Conservation (phyloP, 2,797 vertebrate species). For the Scleropages formosus region DNA sequence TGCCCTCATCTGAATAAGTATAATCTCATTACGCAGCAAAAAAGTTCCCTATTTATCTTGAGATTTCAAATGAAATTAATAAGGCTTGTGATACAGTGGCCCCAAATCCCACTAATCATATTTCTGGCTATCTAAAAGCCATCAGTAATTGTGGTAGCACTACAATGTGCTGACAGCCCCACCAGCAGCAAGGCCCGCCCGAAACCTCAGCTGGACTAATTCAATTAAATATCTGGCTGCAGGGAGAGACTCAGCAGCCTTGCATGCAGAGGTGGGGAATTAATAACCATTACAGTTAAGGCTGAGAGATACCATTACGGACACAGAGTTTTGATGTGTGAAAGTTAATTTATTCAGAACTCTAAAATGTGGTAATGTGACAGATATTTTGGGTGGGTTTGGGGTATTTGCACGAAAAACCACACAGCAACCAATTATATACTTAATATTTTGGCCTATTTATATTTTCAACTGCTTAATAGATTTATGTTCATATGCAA, state of each 20-base stretch:
- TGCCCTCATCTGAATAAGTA: conserved; percentile 84
- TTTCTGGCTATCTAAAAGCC: conserved; percentile 91
- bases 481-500: not conserved
- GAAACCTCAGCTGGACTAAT: conserved; percentile 91
- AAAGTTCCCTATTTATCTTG: conserved; percentile 86
- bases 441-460: conserved; percentile 1
- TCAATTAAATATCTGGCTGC: conserved; percentile 92
- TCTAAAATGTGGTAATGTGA: conserved; percentile 77
- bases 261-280: conserved; percentile 81
- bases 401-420: conserved; percentile 65
- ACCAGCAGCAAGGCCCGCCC: conserved; percentile 76
- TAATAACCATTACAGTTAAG: conserved; percentile 83
- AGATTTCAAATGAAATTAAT: conserved; percentile 89
- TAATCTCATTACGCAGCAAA: conserved; percentile 87
- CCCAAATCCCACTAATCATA: conserved; percentile 83
- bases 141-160: conserved; percentile 94
- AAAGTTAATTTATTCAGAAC: conserved; percentile 82
- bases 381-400: conserved; percentile 76
- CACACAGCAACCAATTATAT: conserved; percentile 61
- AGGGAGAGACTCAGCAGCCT: conserved; percentile 81
- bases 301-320: conserved; percentile 82
- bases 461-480: not conserved
- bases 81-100: conserved; percentile 85
- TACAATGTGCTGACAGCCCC: conserved; percentile 83
- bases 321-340: conserved; percentile 79